These are phyloP conservation scores for Lypha dubia DNA, from an alignment of 2,888 invertebrate genomes.

Conservation along the genomic window DNA sequence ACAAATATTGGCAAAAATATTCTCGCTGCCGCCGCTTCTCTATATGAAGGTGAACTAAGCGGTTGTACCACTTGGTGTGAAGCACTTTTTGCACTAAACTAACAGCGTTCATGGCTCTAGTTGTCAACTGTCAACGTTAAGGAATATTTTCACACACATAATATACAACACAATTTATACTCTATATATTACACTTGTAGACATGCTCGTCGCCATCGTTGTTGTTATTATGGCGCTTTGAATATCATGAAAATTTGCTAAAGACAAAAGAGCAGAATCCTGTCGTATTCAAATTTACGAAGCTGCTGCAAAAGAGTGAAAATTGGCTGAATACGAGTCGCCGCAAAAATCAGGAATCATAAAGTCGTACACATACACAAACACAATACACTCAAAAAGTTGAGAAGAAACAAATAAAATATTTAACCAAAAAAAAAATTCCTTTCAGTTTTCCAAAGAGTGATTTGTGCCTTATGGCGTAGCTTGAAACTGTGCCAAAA, in stretches of 20 bases:
- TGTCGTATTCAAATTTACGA: conserved; percentile 66
- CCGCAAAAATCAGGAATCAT: conserved; percentile 56
- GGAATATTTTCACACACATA: conserved; percentile 70
- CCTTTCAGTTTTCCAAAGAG: conserved; percentile 27
- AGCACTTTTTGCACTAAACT: conserved; percentile 81
- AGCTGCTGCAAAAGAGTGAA: conserved; percentile 30
- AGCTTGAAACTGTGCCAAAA: conserved; percentile 33
- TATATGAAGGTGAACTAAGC: conserved; percentile 61
- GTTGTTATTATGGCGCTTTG: conserved; percentile 21
- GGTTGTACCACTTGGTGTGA: conserved; percentile 80
- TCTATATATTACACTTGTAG: conserved; percentile 50
- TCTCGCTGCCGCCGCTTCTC: conserved; percentile 67
- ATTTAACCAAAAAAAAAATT: not conserved
- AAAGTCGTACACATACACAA: conserved; percentile 5
- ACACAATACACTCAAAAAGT: conserved; percentile 21
- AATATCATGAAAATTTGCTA: not conserved
- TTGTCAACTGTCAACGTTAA: conserved; percentile 75
- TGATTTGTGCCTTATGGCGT: conserved; percentile 45
- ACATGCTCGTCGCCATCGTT: conserved; percentile 37
- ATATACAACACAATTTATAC: conserved; percentile 28
- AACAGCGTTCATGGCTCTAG: conserved; percentile 76
- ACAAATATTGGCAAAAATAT: conserved; percentile 48
- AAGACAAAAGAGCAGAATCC: conserved; percentile 50
- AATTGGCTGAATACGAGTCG: conserved; percentile 59
- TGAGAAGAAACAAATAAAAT: not conserved